Evolutionary conservation across 2,888 invertebrate genomes (phyloP).

Genomic region (Polyploca ridens): DNA sequence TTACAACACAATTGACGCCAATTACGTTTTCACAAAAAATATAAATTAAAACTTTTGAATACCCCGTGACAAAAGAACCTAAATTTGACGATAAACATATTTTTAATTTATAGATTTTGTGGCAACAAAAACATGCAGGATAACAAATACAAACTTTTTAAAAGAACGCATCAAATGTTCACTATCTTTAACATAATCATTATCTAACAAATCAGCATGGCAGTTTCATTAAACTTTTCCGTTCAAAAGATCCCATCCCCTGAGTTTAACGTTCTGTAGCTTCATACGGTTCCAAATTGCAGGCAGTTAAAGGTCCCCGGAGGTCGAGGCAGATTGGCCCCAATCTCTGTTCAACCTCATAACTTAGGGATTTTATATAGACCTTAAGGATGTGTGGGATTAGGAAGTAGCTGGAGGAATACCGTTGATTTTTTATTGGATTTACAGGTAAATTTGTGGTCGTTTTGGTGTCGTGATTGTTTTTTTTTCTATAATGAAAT

Average conservation of each 20-base stretch:
- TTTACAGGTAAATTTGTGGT: neutral
- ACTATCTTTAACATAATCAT: too few species aligned
- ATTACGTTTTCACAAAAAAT: too few species aligned
- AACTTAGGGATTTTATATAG: conserved; percentile 4
- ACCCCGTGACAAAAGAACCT: too few species aligned
- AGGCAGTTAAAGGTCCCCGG: neutral
- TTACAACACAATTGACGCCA: too few species aligned
- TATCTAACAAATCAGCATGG: neutral
- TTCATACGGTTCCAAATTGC: neutral
- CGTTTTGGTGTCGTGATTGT: too few species aligned
- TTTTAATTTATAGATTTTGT: too few species aligned
- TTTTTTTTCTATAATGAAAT: too few species aligned
- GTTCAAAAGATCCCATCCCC: neutral
- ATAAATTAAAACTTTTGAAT: too few species aligned
- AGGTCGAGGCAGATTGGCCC: neutral
- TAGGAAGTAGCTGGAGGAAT: neutral
- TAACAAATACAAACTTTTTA: too few species aligned
- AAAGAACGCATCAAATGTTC: too few species aligned
- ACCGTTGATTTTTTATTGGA: neutral
- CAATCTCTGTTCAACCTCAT: neutral
- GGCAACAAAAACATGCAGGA: too few species aligned
- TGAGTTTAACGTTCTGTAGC: neutral
- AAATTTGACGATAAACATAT: too few species aligned
- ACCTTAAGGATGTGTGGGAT: neutral
- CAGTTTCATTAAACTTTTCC: neutral